phyloP scores from a whole-genome alignment of 2,797 vertebrate species.

The Buceros bicornis region DNA sequence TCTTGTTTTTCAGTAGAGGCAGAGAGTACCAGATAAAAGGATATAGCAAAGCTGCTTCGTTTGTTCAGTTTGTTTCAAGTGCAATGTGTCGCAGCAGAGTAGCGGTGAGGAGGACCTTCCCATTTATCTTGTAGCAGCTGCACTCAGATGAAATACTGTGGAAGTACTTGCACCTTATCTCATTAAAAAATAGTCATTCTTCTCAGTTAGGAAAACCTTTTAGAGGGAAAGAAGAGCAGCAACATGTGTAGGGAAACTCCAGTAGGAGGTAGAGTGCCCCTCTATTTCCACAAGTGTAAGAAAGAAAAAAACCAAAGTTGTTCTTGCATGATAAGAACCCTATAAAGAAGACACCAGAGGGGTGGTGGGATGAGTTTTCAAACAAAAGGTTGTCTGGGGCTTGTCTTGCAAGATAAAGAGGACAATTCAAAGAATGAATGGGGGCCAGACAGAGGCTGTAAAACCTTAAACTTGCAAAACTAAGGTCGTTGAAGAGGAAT shows the following conservation, averaged over 20 bases:
- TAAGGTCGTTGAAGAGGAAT: no score
- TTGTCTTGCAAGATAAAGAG: no score
- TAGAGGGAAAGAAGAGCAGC: not conserved
- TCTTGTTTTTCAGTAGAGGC: not conserved
- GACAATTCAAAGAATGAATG: no score
- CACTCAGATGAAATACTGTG: not conserved
- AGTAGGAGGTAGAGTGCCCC: not conserved
- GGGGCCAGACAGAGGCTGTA: no score
- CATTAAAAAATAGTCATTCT: not conserved
- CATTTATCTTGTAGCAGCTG: not conserved
- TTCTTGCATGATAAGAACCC: no score
- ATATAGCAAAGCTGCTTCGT: not conserved
- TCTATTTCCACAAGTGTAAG: not conserved
- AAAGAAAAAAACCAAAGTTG: no score
- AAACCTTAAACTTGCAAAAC: no score
- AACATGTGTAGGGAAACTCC: not conserved
- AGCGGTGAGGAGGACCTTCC: not conserved
- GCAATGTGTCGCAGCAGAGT: not conserved
- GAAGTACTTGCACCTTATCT: not conserved
- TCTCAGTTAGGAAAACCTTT: not conserved
- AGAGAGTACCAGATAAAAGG: not conserved
- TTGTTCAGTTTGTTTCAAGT: not conserved
- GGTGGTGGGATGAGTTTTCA: no score
- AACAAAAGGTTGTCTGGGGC: no score
- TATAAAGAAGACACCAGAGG: no score